Base-by-base conservation (phyloP, 2,888 invertebrate genomes). In the Atrina japonica region DNA sequence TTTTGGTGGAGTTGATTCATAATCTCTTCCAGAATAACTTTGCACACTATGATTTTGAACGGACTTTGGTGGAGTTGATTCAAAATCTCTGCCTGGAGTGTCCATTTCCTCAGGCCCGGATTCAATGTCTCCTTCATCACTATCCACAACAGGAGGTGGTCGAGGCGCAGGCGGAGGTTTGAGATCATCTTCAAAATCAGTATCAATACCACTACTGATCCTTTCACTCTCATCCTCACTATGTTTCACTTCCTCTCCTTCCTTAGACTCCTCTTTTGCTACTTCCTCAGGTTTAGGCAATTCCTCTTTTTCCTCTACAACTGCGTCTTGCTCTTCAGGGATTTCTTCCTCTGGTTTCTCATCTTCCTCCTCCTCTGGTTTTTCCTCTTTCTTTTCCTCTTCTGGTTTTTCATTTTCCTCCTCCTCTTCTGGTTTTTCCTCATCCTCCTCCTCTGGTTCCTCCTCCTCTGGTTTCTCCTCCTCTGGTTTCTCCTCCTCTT, bases 121-220 rank as follows among this genome's bases (percentile, higher is more conserved):
- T 63, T 82, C 82, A 29, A 82, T 82, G 50, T 82, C 82, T 14
- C 78, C 82, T 66, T 82, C 82, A 59, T 82, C 82, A 73, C 82
- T 82, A 29, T 82, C 82, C 64, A 80, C 77, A 69, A 82, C 80
- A 7, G 82, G 82, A 3, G 82, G 82, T 9, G 82, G 82, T 58
- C 82, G 35, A n/a, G 82, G 82, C 1, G 82, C 82, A 30, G 82
- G 82, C 18, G 82, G 82, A 11, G 82, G 82, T 66, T 82, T 82
- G 41, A 82, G 66, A 65, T 80, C 80, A 52, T 80, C 80, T 66
- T 82, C 82, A 77, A 79, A 79, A 66, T 83, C 83, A 41, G 79
- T 75, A 27, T 78, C 78, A 58, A 80, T 76, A 29, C 81, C 79
- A 77, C 82, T 82, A 72, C 82, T 82, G 55, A 70, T 63, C 27